A percentile compares a stretch with the other conserved stretches of the same genome.
phyloP scores from a whole-genome alignment of 2,113 vertebrate genomes.

The Nannospalax galili region DNA sequence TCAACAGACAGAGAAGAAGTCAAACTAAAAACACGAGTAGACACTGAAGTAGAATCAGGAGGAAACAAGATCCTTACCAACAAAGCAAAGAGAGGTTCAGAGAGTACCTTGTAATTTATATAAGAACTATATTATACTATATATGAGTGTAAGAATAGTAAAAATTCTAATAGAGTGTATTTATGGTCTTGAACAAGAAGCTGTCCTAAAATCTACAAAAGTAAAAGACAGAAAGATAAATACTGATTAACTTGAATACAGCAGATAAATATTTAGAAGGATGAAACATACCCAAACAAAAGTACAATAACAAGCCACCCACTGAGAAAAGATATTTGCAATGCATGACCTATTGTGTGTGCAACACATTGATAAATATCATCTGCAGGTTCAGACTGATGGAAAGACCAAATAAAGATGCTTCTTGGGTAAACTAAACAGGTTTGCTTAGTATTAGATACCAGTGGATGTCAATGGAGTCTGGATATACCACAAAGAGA shows the following conservation, averaged over 20 bases:
- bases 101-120: neutral
- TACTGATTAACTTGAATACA: neutral
- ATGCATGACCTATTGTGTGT: neutral
- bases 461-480: neutral
- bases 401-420: neutral
- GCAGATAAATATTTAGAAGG: slow-evolving; percentile 7
- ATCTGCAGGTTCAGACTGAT: neutral
- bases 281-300: slow-evolving; percentile 11
- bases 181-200: neutral
- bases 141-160: neutral
- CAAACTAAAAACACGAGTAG: neutral
- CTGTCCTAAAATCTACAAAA: slow-evolving; percentile 18
- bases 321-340: neutral
- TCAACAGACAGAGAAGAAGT: neutral
- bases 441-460: neutral
- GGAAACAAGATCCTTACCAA: neutral
- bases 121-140: neutral
- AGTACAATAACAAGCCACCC: neutral
- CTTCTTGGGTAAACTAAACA: neutral
- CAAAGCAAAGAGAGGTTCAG: neutral
- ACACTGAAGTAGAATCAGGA: neutral
- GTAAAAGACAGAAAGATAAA: slow-evolving; percentile 49
- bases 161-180: slow-evolving; percentile 3
- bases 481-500: neutral
- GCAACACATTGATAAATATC: neutral